phyloP scores from a whole-genome alignment of 2,888 invertebrate species.

The Tenodera sinensis region DNA sequence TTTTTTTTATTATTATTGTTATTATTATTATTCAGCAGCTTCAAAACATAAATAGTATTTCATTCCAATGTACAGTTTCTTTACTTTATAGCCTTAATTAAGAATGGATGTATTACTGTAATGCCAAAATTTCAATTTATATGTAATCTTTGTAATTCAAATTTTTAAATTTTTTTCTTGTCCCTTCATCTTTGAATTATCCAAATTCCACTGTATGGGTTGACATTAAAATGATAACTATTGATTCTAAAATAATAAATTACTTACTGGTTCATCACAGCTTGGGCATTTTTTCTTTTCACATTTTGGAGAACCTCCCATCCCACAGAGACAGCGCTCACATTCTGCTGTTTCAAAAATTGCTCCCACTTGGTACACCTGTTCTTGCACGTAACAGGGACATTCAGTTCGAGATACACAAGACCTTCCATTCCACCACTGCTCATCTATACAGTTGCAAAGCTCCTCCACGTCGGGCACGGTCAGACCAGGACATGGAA shows the following conservation, averaged over 20 bases:
- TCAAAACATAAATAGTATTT: too few species aligned
- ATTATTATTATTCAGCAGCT: too few species aligned
- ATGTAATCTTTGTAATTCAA: too few species aligned
- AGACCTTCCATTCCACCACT: constrained; percentile 68
- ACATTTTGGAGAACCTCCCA: constrained; percentile 71
- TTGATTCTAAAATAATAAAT: background rate
- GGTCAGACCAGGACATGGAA: constrained; percentile 40
- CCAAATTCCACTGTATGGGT: too few species aligned
- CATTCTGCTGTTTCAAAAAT: constrained; percentile 70
- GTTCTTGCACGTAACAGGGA: constrained; percentile 70
- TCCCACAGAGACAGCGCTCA: constrained; percentile 71
- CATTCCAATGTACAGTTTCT: too few species aligned
- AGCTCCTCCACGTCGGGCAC: constrained; percentile 36
- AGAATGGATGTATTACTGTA: too few species aligned
- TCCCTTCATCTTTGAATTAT: too few species aligned
- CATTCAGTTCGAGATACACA: constrained; percentile 72
- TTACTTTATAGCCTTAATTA: too few species aligned
- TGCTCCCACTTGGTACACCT: constrained; percentile 66
- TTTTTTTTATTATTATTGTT: too few species aligned
- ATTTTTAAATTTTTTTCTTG: too few species aligned
- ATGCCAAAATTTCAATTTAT: too few species aligned
- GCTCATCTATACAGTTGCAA: constrained; percentile 45
- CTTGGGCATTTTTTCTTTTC: constrained; percentile 60
- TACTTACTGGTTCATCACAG: constrained; percentile 52
- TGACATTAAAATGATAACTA: too few species aligned